Evolutionary conservation across 2,113 vertebrate species (phyloP), one percentile per base, ranked within the genome.

Genomic region (Ascaphus truei): DNA sequence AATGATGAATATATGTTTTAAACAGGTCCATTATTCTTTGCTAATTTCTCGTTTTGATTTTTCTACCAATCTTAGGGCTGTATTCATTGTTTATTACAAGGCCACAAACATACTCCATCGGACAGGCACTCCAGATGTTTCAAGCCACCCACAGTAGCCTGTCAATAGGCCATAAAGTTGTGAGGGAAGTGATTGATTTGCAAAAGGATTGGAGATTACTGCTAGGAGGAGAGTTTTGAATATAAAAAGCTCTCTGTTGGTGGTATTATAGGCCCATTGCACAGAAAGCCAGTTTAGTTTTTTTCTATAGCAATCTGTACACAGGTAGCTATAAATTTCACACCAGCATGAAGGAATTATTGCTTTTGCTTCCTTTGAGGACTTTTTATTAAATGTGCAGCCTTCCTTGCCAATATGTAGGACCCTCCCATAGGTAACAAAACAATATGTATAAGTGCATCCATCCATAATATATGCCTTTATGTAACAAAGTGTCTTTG

Each of bases 111-210:
- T 30, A 59, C 55, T 29, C 58, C 68, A 73, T 72, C 76, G 71
- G 66, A 67, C 48, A 63, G 34, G 73, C 20, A 66, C 33, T 69
- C 74, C 81, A 80, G 81, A 83, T 84, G 80, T 78, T 85, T 74
- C 43, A 26, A 84, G 58, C 75, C 80, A 84, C 76, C 75, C 79
- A 75, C 71, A 72, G 80, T 80, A 83, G 69, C 53, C 45, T 39
- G 29, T 79, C 76, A 80, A 85, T 73, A 55, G 77, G 67, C 59
- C 77, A 82, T 80, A 86, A 77, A 84, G 77, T 80, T 79, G 78
- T 76, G 74, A 83, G 50, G 11, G 55, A 59, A 74, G 51, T 78
- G 72, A 72, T 79, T 80, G 72, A 80, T 81, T 86, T 86, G 75
- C 79, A 80, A 81, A 79, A 83, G 77, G 84, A 81, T 73, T 73